Evolutionary conservation across 2,888 invertebrate genomes (phyloP).

Genomic region (Coelogynopora nodosa): DNA sequence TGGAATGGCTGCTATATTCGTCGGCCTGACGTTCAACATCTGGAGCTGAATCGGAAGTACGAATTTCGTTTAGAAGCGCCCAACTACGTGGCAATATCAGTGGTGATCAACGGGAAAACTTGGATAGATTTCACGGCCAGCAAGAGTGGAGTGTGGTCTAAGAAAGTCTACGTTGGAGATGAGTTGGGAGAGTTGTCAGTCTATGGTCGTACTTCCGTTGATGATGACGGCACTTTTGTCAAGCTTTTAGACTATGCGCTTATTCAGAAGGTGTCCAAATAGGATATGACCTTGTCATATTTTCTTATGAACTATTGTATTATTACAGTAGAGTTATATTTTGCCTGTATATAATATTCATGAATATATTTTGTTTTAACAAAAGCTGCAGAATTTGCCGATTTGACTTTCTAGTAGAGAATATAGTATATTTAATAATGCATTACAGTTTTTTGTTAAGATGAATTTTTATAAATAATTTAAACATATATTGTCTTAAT

Average conservation of each 20-base stretch:
- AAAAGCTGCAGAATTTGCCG: too few relatives aligned
- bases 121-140: conserved; percentile 41
- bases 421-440: too few relatives aligned
- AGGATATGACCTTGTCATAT: too few relatives aligned
- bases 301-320: too few relatives aligned
- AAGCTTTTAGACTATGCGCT: neutral
- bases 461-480: too few relatives aligned
- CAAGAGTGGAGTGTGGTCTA: neutral
- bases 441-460: too few relatives aligned
- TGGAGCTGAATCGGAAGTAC: conserved; percentile 43
- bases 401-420: too few relatives aligned
- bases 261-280: neutral
- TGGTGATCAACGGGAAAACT: conserved; percentile 42
- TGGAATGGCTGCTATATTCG: conserved; percentile 41
- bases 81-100: conserved; percentile 33
- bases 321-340: too few relatives aligned
- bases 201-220: neutral
- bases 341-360: too few relatives aligned
- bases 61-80: conserved; percentile 43
- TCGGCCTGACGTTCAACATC: conserved; percentile 37
- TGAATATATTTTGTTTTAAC: too few relatives aligned
- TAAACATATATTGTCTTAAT: too few relatives aligned
- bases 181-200: neutral
- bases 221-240: neutral
- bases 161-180: neutral